Evolutionary conservation across 2,888 invertebrate genomes (phyloP), one percentile per base, ranked within the genome.

Genomic region (Cataglyphis altisquamis): DNA sequence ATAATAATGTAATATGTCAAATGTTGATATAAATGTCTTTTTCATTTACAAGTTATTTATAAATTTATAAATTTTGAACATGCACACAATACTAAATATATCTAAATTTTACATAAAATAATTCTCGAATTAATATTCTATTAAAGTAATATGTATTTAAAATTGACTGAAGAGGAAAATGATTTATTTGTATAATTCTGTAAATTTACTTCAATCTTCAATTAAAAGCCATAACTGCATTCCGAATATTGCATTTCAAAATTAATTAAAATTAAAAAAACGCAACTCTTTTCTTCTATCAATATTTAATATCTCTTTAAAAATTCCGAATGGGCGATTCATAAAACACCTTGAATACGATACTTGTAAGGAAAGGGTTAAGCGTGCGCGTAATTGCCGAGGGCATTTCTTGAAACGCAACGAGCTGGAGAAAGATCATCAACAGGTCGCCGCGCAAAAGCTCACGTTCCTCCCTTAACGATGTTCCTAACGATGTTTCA

Each of bases 391-490:
- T 70, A 60, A 62, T 60, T 70, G 36, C 45, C 36, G 18, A 60
- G 70, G 12, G 36, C 70, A 32, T 70, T 78, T 78, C 78, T 78
- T 70, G 60, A 78, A 78, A 78, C 78, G 72, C 70, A 78, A 36
- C 45, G 45, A 70, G 70, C 32, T 45, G 60, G 70, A 62, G 70
- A 70, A 70, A 85, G 82, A 77, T 87, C 89, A 87, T 89, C 88
- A 89, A 89, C 89, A 89, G 89, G 89, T 89, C 73, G 81, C 87
- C 75, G 57, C 55, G 57, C 70, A 78, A 77, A 77, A 57, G 55
- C n/a, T 15, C 60, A 45, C 45, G 25, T 45, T 21, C 18, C 25
- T 60, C 18, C 21, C 45, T 78, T 77, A 55, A 77, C 55, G 48
- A 48, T 48, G 48, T 48, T 48, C 78, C 32, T 60, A 32, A 78